Evolutionary conservation across 1,140 invertebrate genomes (phyloP), one percentile per base, ranked within the genome.

Genomic region (Hestina assimilis): DNA sequence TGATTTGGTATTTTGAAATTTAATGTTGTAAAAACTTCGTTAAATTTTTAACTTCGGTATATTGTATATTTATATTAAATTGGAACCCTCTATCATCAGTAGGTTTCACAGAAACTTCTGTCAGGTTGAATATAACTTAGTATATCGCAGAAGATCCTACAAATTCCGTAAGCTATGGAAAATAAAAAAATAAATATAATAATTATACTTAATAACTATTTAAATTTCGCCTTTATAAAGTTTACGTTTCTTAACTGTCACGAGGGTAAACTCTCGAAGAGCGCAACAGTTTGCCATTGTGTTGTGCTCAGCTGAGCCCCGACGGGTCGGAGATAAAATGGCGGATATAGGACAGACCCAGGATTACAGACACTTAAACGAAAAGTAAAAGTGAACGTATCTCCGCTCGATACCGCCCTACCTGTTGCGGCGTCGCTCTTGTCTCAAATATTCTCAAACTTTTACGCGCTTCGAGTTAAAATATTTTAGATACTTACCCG

Each of bases 351-450:
- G 58, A 67, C 40, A 51, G 61, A 51, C 50, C 65, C 66, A 63
- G 73, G 69, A 81, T 77, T 69, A 77, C 56, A 53, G 59, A 42
- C 59, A 67, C 62, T 69, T 75, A 65, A 69, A 67, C 68, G 68
- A 71, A 75, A 77, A 72, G 72, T 72, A 72, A 75, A 76, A 77
- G 66, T 69, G 74, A 67, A 71, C 67, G 66, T 64, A 72, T 74
- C 67, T 69, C 29, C 74, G 75, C 69, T 81, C 75, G 64, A 81
- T 81, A 81, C 51, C 66, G 59, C 52, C 66, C 69, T 75, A 79
- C 79, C 74, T 79, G 79, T 81, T 81, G 79, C 75, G 74, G 61
- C 69, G 69, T 62, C 72, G 72, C 72, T 61, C 63, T 66, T 54
- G 66, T 64, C 60, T 63, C 38, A 38, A 38, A 24, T 48, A 48